Percentiles rank a stretch among this genome's conserved stretches.
Conservation (phyloP, 2,797 vertebrate genomes). For the Hydrophis major region DNA sequence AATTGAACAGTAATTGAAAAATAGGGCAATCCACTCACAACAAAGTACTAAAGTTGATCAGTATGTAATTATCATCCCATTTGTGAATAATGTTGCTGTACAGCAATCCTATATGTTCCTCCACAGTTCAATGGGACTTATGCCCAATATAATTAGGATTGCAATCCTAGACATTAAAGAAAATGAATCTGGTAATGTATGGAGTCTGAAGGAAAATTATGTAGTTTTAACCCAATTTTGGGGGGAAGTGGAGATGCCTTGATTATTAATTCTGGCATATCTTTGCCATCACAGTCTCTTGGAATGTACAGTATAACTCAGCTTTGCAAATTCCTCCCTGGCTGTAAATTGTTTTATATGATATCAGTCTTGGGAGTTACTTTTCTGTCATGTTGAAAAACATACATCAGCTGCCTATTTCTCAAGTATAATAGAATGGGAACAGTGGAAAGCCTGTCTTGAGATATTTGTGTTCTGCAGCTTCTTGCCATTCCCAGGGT, state of each 20-base stretch:
- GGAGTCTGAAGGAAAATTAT: neutral
- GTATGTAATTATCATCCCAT: neutral
- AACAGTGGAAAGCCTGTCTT: constrained; percentile 7
- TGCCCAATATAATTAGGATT: neutral
- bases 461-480: constrained; percentile 5
- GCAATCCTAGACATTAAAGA: neutral
- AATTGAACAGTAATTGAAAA: neutral
- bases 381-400: constrained; percentile 14
- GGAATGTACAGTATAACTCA: constrained; percentile 3
- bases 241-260: neutral
- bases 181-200: neutral
- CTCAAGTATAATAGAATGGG: constrained; percentile 9
- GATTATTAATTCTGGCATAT: neutral
- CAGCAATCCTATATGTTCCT: neutral
- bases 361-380: constrained; percentile 26
- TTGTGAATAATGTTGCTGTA: neutral
- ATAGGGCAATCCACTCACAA: neutral
- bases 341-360: constrained; percentile 14
- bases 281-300: neutral
- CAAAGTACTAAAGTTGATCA: neutral
- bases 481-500: neutral
- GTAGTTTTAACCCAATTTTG: neutral
- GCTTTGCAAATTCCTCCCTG: constrained; percentile 21
- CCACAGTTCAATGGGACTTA: neutral
- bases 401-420: constrained; percentile 15